Conservation (phyloP, 2,113 vertebrate species). For the Elephas maximus region DNA sequence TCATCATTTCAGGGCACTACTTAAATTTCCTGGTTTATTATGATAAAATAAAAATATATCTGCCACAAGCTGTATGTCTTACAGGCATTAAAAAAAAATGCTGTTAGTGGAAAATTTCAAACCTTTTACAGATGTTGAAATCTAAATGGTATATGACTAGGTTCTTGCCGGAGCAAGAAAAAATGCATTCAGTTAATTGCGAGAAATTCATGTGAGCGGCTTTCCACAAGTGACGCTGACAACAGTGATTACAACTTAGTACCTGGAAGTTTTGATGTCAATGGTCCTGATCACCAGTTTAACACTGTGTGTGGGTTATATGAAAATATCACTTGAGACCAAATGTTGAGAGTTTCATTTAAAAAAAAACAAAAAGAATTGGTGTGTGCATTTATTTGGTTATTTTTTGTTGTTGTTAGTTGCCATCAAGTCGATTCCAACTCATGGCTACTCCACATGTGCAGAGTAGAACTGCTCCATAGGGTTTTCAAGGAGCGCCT, state of each 20-base stretch:
- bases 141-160: not conserved
- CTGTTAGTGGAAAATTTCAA: not conserved
- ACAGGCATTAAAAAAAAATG: not conserved
- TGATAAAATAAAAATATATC: not conserved
- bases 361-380: not conserved
- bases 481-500: not conserved
- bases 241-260: no score
- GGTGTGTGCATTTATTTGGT: not conserved
- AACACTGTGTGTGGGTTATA: accelerated
- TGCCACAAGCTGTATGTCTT: not conserved
- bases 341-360: not conserved
- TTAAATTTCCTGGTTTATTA: not conserved
- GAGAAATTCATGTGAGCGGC: not conserved
- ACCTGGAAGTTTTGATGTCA: not conserved
- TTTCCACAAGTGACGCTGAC: not conserved
- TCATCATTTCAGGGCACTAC: not conserved
- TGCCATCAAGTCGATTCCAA: not conserved
- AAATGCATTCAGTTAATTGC: not conserved
- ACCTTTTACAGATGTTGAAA: no score
- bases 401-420: not conserved
- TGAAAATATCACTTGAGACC: not conserved
- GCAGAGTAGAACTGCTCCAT: not conserved
- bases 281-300: accelerated
- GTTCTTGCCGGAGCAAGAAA: not conserved
- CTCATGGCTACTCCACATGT: not conserved